These are phyloP conservation scores for Rhegmatorhina hoffmannsi DNA, from an alignment of 2,113 vertebrate genomes.

Conservation along the genomic window DNA sequence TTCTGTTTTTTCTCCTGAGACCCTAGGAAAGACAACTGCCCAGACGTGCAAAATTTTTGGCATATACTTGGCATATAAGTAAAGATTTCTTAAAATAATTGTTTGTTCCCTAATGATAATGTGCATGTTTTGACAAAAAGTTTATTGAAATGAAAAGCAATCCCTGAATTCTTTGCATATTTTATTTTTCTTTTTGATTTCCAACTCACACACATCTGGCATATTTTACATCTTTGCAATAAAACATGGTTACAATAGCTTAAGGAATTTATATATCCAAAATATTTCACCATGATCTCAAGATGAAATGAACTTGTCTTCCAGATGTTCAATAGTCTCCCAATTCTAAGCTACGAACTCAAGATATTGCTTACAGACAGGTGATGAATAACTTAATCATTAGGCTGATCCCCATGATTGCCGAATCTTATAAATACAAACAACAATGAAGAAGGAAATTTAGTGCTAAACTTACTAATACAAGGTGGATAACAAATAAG, in stretches of 20 bases:
- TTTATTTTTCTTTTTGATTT: slow-evolving; percentile 95
- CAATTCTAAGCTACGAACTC: slow-evolving; percentile 91
- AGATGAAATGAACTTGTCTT: slow-evolving; percentile 84
- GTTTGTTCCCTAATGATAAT: background rate
- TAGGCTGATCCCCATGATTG: slow-evolving; percentile 82
- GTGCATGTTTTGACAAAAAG: background rate
- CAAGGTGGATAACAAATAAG: slow-evolving; percentile 89
- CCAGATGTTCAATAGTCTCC: slow-evolving; percentile 86
- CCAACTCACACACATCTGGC: slow-evolving; percentile 96
- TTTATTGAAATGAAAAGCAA: slow-evolving; percentile 70
- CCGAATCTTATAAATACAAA: slow-evolving; percentile 92
- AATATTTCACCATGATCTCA: slow-evolving; percentile 93
- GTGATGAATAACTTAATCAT: slow-evolving; percentile 94
- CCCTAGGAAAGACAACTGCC: background rate
- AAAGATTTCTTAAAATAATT: slow-evolving; percentile 2
- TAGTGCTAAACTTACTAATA: slow-evolving; percentile 90
- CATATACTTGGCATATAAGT: background rate
- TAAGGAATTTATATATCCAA: slow-evolving; percentile 98
- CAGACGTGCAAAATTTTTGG: background rate
- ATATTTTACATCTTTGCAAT: slow-evolving; percentile 99
- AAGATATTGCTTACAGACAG: slow-evolving; percentile 98
- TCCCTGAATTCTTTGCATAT: slow-evolving; percentile 98
- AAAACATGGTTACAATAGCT: slow-evolving; percentile 99
- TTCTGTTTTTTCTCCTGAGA: background rate
- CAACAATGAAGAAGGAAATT: slow-evolving; percentile 95